A percentile compares a stretch with the other conserved stretches of the same genome.
Conservation (phyloP, 2,113 vertebrate genomes). For the Chelonoidis abingdonii region DNA sequence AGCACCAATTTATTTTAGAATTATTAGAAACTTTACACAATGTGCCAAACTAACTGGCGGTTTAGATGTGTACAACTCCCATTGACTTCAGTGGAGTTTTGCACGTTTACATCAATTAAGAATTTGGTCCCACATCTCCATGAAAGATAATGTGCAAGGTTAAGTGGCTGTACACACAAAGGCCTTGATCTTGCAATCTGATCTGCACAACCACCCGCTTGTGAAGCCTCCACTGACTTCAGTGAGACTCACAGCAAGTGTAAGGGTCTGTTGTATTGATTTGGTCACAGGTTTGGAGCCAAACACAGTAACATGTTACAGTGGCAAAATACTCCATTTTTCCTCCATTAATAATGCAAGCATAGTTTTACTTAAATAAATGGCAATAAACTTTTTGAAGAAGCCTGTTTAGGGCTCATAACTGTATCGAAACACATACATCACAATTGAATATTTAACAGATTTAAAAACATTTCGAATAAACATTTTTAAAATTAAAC, state of each 20-base stretch:
- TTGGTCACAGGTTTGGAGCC: not conserved
- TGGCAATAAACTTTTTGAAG: conserved; percentile 3
- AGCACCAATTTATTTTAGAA: not conserved
- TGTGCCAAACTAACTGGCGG: not conserved
- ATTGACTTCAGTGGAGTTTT: not conserved
- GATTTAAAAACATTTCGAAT: not conserved
- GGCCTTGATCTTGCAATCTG: not conserved
- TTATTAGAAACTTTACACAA: not conserved
- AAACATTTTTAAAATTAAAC: conserved; percentile 21
- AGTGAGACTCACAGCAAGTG: not conserved
- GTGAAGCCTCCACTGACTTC: not conserved
- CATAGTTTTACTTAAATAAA: not conserved
- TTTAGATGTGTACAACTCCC: not conserved
- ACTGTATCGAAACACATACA: not conserved
- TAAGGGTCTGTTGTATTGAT: not conserved
- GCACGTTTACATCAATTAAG: not conserved
- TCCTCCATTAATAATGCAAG: not conserved
- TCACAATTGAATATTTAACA: conserved; percentile 9
- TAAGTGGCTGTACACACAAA: not conserved
- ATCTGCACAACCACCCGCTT: not conserved
- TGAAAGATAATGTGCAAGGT: not conserved
- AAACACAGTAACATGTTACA: not conserved
- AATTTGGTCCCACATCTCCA: not conserved
- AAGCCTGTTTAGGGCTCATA: not conserved
- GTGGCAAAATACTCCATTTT: not conserved